Evolutionary conservation across 2,113 vertebrate species (phyloP).

Genomic region (Actinemys pallida): DNA sequence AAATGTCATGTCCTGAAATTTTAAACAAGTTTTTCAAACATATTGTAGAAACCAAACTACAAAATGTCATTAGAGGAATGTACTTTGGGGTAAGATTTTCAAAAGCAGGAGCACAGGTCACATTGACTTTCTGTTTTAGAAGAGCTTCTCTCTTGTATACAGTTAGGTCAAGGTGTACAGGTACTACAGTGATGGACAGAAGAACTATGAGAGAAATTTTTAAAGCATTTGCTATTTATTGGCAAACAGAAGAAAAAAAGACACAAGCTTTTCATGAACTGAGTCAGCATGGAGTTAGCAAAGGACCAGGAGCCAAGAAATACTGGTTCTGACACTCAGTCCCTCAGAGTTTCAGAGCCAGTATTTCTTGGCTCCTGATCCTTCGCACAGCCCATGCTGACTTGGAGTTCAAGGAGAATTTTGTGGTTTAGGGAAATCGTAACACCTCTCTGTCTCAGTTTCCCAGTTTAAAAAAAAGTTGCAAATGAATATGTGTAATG

Average conservation of each 20-base stretch:
- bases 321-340: background rate
- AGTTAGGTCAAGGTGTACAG: background rate
- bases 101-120: background rate
- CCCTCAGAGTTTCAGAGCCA: background rate
- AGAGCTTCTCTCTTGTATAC: background rate
- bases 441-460: background rate
- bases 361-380: background rate
- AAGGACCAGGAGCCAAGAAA: background rate
- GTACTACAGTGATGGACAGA: background rate
- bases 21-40: background rate
- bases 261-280: background rate
- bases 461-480: accelerated
- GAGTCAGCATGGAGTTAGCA: background rate
- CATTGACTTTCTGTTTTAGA: background rate
- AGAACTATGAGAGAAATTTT: background rate
- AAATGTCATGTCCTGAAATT: slow-evolving; percentile 87
- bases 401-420: background rate
- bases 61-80: background rate
- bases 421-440: background rate
- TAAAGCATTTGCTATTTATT: background rate
- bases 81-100: background rate
- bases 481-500: background rate
- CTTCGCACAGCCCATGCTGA: background rate
- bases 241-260: background rate
- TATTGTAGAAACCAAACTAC: background rate